A percentile compares a stretch with the other conserved stretches of the same genome.
Conservation (phyloP, 2,888 invertebrate species). For the Galerucella calmariensis region DNA sequence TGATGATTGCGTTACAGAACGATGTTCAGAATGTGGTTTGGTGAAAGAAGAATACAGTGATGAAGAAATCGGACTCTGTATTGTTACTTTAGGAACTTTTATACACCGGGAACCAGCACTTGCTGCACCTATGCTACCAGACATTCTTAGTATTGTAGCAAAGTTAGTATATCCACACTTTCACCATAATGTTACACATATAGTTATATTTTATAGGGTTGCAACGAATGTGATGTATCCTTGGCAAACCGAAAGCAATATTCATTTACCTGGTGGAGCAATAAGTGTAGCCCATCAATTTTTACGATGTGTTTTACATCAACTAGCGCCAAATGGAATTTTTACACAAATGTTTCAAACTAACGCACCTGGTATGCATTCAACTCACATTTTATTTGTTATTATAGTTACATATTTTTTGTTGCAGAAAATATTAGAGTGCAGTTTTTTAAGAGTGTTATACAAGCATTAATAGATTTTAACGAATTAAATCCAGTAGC, state of each 20-base stretch:
- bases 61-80: constrained; percentile 93
- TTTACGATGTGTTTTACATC: constrained; percentile 94
- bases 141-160: constrained; percentile 88
- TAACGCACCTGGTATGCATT: constrained; percentile 79
- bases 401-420: constrained; percentile 19
- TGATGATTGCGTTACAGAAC: constrained; percentile 77
- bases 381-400: constrained; percentile 3
- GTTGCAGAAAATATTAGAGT: constrained; percentile 75
- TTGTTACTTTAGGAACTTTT: constrained; percentile 94
- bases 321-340: constrained; percentile 95
- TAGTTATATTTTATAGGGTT: constrained; percentile 67
- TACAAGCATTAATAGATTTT: constrained; percentile 94
- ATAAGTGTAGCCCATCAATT: constrained; percentile 97
- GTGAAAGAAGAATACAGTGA: constrained; percentile 93
- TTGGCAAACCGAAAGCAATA: constrained; percentile 89
- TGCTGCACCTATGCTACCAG: constrained; percentile 94
- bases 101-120: constrained; percentile 94
- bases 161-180: constrained; percentile 69
- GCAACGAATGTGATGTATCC: constrained; percentile 84
- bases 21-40: constrained; percentile 92
- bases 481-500: constrained; percentile 95
- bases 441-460: constrained; percentile 94
- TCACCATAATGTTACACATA: constrained; percentile 22
- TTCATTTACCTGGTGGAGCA: constrained; percentile 93
- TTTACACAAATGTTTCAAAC: constrained; percentile 96